Conservation (phyloP, 1,140 invertebrate genomes). For the Oreohelix idahoensis region DNA sequence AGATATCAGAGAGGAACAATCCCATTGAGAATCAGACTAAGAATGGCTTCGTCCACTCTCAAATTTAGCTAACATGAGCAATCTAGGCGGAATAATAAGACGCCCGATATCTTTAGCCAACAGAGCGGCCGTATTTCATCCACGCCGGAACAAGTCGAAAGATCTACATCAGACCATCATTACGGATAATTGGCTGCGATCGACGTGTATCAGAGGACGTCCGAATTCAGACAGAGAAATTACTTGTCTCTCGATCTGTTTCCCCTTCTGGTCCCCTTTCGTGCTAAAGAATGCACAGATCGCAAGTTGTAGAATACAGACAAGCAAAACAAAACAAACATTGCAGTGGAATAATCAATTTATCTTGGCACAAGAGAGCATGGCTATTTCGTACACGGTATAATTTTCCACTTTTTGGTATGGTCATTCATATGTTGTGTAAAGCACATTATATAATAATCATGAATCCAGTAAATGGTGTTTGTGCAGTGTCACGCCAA, state of each 20-base stretch:
- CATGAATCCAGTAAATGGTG: too few relatives aligned
- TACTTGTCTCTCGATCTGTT: background rate
- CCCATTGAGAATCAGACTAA: background rate
- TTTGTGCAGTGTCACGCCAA: too few relatives aligned
- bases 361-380: background rate
- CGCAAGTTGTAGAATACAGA: background rate
- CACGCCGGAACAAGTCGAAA: background rate
- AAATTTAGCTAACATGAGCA: background rate
- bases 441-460: too few relatives aligned
- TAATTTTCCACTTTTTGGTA: too few relatives aligned
- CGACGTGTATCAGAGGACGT: background rate
- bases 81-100: background rate
- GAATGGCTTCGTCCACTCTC: background rate
- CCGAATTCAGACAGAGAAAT: background rate
- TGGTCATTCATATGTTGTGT: too few relatives aligned
- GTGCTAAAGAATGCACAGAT: background rate
- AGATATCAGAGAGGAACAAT: background rate
- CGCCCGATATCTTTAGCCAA: background rate
- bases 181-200: background rate
- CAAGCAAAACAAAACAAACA: background rate
- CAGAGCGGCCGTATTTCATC: background rate
- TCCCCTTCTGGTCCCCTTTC: background rate
- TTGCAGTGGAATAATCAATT: background rate
- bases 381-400: too few relatives aligned
- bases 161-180: background rate